Evolutionary conservation across 2,888 invertebrate genomes (phyloP).

Genomic region (Agonopterix alstromeriana): DNA sequence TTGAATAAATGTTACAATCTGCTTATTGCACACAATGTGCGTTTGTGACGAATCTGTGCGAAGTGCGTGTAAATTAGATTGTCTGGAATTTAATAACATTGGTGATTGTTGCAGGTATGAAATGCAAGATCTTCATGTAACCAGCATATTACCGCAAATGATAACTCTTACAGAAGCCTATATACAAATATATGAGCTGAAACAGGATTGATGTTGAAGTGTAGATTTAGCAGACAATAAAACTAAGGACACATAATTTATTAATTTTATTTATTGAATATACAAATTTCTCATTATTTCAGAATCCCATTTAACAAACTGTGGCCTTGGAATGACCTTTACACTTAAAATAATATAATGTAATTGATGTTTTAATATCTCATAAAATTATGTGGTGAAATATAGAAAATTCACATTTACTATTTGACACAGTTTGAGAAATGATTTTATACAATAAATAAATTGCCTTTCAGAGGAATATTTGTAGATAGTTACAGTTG

Average conservation of each 20-base stretch:
- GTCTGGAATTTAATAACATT: no score
- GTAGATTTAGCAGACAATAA: conserved; percentile 22
- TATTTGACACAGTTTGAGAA: conserved; percentile 49
- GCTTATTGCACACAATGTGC: no score
- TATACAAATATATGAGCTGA: conserved; percentile 90
- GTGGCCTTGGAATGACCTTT: conserved; percentile 50
- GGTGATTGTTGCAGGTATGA: conserved; percentile 75
- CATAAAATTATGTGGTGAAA: conserved; percentile 29
- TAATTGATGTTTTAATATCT: conserved; percentile 15
- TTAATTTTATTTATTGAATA: conserved; percentile 60
- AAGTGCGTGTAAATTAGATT: no score
- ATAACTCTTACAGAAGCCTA: conserved; percentile 99
- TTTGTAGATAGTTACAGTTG: conserved; percentile 10
- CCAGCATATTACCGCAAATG: conserved; percentile 99
- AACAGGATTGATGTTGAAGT: conserved; percentile 48
- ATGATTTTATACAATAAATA: conserved; percentile 16
- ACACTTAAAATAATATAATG: conserved; percentile 33
- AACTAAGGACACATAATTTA: conserved; percentile 24
- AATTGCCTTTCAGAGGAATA: conserved; percentile 10
- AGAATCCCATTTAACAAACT: conserved; percentile 41
- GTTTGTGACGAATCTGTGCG: no score
- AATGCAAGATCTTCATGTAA: conserved; percentile 98
- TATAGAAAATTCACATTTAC: conserved; percentile 29
- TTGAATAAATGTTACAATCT: no score
- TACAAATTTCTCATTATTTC: conserved; percentile 46